Evolutionary conservation across 2,888 invertebrate genomes (phyloP).

Genomic region (Calephelis perditalis): DNA sequence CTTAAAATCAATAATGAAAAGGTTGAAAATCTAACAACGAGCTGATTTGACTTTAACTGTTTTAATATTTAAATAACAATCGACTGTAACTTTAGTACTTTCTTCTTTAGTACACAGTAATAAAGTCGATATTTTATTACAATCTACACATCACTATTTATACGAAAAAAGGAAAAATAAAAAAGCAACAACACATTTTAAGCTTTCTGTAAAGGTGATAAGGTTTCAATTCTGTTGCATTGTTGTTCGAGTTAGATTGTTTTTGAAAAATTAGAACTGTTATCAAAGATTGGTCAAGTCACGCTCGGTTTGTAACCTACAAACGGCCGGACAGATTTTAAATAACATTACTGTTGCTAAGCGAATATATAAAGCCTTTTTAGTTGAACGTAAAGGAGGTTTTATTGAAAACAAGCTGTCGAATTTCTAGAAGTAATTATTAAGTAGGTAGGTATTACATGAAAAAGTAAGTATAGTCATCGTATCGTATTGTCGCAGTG

Average conservation of each 20-base stretch:
- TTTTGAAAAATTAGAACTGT: slow-evolving; percentile 12
- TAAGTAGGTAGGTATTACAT: too few relatives aligned
- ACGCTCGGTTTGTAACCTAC: slow-evolving; percentile 13
- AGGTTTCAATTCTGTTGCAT: neutral
- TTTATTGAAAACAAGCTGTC: too few relatives aligned
- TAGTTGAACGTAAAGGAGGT: too few relatives aligned
- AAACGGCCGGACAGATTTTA: slow-evolving; percentile 12
- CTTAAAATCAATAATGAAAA: neutral
- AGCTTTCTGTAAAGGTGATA: neutral
- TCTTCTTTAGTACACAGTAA: neutral
- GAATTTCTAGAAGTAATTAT: too few relatives aligned
- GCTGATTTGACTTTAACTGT: neutral
- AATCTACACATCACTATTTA: slow-evolving; percentile 2
- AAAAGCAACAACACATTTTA: neutral
- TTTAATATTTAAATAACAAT: neutral
- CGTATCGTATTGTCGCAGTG: too few relatives aligned
- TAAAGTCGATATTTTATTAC: slow-evolving; percentile 10
- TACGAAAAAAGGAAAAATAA: slow-evolving; percentile 8
- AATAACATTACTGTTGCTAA: slow-evolving; percentile 10
- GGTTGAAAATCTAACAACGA: neutral
- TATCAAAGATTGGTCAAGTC: slow-evolving; percentile 10
- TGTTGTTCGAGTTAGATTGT: neutral
- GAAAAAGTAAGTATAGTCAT: too few relatives aligned
- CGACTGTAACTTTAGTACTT: neutral
- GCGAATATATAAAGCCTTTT: neutral